phyloP scores from a whole-genome alignment of 2,797 vertebrate species.

The Taeniopygia guttata region DNA sequence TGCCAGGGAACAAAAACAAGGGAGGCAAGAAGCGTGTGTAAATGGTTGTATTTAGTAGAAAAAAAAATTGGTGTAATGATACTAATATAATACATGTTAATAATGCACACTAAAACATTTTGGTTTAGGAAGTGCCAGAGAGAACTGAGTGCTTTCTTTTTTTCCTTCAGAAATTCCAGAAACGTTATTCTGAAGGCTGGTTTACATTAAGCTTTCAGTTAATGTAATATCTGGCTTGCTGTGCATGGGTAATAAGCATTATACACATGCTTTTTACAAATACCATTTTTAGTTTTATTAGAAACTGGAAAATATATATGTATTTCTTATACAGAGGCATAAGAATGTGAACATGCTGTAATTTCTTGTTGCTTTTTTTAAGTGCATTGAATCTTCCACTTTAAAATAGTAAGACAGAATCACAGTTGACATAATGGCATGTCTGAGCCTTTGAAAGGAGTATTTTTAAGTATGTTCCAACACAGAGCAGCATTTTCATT shows the following conservation, averaged over 20 bases:
- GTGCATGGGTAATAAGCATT: background rate
- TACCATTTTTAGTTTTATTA: background rate
- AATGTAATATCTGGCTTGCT: background rate
- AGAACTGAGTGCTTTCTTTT: background rate
- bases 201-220: conserved; percentile 37
- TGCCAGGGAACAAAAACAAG: background rate
- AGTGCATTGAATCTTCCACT: background rate
- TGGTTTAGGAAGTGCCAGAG: background rate
- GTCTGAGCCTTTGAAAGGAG: background rate
- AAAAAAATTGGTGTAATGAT: background rate
- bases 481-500: background rate
- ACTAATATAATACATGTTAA: background rate
- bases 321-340: background rate
- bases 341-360: background rate
- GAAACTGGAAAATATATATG: background rate
- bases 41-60: background rate
- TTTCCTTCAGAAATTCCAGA: background rate
- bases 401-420: background rate
- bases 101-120: background rate
- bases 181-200: background rate
- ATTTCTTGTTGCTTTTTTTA: background rate
- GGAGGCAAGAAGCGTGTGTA: background rate
- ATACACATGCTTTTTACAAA: background rate
- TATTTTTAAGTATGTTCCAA: background rate
- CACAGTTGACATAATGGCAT: background rate